Percentiles rank a stretch among this genome's conserved stretches.
Conservation (phyloP, 2,888 invertebrate species). For the Amitus sp. region DNA sequence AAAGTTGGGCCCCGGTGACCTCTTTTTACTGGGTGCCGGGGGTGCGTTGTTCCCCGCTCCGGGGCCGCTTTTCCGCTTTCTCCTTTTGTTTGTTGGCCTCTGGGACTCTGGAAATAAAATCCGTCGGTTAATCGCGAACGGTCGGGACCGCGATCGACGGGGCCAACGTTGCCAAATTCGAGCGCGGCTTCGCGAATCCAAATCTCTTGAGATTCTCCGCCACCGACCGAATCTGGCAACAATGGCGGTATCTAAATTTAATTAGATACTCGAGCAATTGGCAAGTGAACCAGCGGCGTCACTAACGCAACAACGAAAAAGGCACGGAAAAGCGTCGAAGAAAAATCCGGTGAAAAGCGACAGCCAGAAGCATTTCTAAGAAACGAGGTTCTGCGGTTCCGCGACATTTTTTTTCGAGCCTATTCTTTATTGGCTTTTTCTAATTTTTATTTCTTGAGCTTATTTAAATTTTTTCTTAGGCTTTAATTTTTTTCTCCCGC, state of each 20-base stretch:
- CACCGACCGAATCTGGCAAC: conserved; percentile 23
- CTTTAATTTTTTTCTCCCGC: no score
- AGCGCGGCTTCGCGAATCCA: neutral
- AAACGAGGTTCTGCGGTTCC: no score
- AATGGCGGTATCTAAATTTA: conserved; percentile 12
- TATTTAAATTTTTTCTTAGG: no score
- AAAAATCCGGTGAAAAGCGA: no score
- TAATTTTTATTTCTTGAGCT: no score
- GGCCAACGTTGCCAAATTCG: neutral
- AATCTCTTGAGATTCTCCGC: neutral
- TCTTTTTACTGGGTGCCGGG: conserved; percentile 91
- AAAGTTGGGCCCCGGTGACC: conserved; percentile 97
- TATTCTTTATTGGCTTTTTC: no score
- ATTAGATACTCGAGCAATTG: conserved; percentile 16
- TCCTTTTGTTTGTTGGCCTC: conserved; percentile 92
- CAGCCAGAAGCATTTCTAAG: no score
- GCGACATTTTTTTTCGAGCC: no score
- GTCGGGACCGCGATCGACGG: neutral
- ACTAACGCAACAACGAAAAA: neutral
- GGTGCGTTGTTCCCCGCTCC: conserved; percentile 86
- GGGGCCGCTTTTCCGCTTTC: conserved; percentile 92
- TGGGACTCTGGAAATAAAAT: conserved; percentile 79
- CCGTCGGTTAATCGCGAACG: neutral
- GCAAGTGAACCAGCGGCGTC: conserved; percentile 33
- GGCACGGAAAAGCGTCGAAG: neutral